Evolutionary conservation across 2,888 invertebrate genomes (phyloP).

Genomic region (Criorhina ranunculi): DNA sequence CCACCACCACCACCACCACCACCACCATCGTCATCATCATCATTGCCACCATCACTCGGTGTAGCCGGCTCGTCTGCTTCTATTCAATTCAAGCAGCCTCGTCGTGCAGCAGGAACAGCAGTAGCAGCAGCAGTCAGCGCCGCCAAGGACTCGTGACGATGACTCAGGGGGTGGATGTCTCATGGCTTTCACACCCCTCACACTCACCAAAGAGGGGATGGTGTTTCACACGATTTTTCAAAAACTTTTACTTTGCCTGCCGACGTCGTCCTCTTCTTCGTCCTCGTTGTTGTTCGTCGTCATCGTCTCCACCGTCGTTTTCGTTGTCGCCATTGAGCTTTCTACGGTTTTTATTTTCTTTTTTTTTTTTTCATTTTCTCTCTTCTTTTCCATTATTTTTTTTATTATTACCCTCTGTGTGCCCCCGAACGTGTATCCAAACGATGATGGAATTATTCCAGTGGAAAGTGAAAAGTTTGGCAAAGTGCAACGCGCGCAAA

Average conservation of each 20-base stretch:
- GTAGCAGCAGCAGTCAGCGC: slow-evolving; percentile 56
- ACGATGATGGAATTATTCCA: slow-evolving; percentile 76
- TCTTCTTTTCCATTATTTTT: slow-evolving; percentile 69
- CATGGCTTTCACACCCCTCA: slow-evolving; percentile 63
- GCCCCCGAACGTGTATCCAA: slow-evolving; percentile 40
- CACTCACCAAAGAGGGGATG: slow-evolving; percentile 43
- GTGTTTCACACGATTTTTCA: slow-evolving; percentile 68
- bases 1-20: slow-evolving; percentile 53
- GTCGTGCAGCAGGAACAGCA: slow-evolving; percentile 63
- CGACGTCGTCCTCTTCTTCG: slow-evolving; percentile 52
- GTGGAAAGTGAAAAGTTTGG: slow-evolving; percentile 80
- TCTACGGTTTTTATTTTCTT: slow-evolving; percentile 40
- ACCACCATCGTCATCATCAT: slow-evolving; percentile 36
- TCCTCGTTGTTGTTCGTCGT: too few relatives aligned
- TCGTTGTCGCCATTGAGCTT: slow-evolving; percentile 61
- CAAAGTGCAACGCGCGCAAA: slow-evolving; percentile 78
- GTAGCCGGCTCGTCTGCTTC: slow-evolving; percentile 76
- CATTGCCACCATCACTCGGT: slow-evolving; percentile 58
- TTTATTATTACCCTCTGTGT: slow-evolving; percentile 70
- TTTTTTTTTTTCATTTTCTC: slow-evolving; percentile 25
- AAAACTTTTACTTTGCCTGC: slow-evolving; percentile 74
- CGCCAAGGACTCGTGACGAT: slow-evolving; percentile 76
- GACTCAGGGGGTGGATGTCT: slow-evolving; percentile 75
- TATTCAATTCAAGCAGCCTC: slow-evolving; percentile 73
- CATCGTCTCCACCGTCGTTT: slow-evolving; percentile 30